Evolutionary conservation across 1,140 invertebrate species (phyloP).

Genomic region (Drosophila mojavensis): DNA sequence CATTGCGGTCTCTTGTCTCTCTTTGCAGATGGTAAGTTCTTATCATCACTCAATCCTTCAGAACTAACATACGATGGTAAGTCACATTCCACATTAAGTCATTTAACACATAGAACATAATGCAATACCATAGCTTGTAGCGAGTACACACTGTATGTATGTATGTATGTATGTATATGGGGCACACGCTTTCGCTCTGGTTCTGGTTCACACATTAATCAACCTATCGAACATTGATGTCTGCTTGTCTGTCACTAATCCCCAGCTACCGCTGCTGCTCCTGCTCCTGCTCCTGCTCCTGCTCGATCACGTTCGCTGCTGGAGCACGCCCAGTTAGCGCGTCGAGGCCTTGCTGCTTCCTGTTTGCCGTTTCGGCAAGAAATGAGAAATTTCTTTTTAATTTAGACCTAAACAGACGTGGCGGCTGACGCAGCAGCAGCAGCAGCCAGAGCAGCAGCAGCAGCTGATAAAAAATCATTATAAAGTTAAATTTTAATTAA

Average conservation of each 20-base stretch:
- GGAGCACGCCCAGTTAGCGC: slow-evolving; percentile 70
- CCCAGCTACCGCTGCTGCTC: not conserved
- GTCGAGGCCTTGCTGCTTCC: slow-evolving; percentile 58
- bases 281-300: not conserved
- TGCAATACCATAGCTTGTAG: not conserved
- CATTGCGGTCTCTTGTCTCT: slow-evolving; percentile 16
- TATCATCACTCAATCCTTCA: slow-evolving; percentile 84
- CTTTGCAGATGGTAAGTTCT: slow-evolving; percentile 84
- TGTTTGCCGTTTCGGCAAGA: slow-evolving; percentile 52
- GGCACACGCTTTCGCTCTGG: no score
- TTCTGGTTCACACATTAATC: slow-evolving; percentile 70
- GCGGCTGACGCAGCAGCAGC: not conserved
- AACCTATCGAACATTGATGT: slow-evolving; percentile 46
- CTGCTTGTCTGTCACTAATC: slow-evolving; percentile 59
- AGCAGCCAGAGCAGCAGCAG: slow-evolving; percentile 38
- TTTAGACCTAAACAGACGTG: slow-evolving; percentile 73
- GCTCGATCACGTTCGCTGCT: slow-evolving; percentile 54
- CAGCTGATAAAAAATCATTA: slow-evolving; percentile 84
- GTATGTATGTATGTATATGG: no score
- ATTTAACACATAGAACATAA: slow-evolving; percentile 66
- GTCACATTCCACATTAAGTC: slow-evolving; percentile 83
- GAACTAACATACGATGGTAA: slow-evolving; percentile 84
- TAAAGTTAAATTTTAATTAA: slow-evolving; percentile 84
- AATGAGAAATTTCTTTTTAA: slow-evolving; percentile 84
- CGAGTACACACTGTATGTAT: no score